These are phyloP conservation scores for Drosophila ustulata DNA, from an alignment of 2,888 invertebrate species.

Conservation along the genomic window DNA sequence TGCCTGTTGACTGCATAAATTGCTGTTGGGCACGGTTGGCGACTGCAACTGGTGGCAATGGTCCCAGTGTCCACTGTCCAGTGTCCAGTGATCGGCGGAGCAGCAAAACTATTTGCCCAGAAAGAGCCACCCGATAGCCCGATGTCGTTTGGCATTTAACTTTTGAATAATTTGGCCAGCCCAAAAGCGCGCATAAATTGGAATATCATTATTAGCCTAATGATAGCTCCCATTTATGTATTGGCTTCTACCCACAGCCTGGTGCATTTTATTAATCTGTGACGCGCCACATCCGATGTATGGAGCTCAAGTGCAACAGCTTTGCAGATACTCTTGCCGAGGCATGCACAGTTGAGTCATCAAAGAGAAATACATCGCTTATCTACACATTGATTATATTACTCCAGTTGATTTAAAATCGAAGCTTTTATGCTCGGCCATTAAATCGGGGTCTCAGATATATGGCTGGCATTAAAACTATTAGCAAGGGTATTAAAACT, in stretches of 20 bases:
- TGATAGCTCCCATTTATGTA: conserved; percentile 11
- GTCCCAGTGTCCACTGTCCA: conserved; percentile 38
- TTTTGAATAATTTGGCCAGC: conserved; percentile 68
- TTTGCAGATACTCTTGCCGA: conserved; percentile 10
- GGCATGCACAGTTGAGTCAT: neutral
- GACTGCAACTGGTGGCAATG: conserved; percentile 68
- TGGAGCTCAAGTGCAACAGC: conserved; percentile 52
- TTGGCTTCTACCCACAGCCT: neutral
- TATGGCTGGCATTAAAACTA: neutral
- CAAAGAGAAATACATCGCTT: neutral
- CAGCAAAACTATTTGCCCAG: conserved; percentile 59
- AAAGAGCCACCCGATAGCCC: conserved; percentile 20
- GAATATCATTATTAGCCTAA: conserved; percentile 66
- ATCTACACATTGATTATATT: neutral
- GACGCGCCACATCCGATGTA: conserved; percentile 58
- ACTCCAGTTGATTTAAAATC: neutral
- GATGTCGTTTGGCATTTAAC: conserved; percentile 48
- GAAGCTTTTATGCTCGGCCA: neutral
- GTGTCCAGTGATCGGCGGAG: conserved; percentile 52
- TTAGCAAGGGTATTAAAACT: conserved; percentile 4
- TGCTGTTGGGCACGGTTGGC: conserved; percentile 26
- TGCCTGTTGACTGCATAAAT: conserved; percentile 38
- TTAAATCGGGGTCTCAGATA: neutral
- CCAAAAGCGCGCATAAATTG: conserved; percentile 56
- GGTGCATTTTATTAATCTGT: conserved; percentile 34